A percentile compares a stretch with the other conserved stretches of the same genome.
Evolutionary conservation across 1,140 invertebrate genomes (phyloP).

Genomic region (Temnothorax curvispinosus): DNA sequence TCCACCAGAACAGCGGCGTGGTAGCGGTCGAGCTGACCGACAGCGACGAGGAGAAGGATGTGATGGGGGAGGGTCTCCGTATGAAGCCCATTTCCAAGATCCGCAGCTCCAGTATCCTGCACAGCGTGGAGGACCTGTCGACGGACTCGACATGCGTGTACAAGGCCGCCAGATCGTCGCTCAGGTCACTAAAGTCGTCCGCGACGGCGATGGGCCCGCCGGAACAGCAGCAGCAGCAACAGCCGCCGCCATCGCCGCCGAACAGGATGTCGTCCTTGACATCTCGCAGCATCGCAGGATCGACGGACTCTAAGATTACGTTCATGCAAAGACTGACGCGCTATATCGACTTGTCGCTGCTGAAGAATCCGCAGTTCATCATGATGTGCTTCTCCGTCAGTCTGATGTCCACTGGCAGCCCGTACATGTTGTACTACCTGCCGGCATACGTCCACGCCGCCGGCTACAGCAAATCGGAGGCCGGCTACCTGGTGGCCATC

Average conservation of each 20-base stretch:
- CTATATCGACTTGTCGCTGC: conserved; percentile 89
- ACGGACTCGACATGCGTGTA: conserved; percentile 91
- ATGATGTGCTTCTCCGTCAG: conserved; percentile 90
- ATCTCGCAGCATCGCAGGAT: neutral
- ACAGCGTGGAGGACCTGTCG: conserved; percentile 91
- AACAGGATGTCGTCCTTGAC: conserved; percentile 34
- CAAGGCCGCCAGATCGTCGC: conserved; percentile 87
- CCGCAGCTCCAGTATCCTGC: conserved; percentile 89
- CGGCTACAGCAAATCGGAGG: conserved; percentile 90
- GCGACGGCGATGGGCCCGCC: conserved; percentile 78
- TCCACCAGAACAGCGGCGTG: conserved; percentile 84
- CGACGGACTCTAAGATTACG: conserved; percentile 64
- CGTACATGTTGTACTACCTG: conserved; percentile 91
- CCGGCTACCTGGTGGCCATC: conserved; percentile 90
- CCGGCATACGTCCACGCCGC: conserved; percentile 90
- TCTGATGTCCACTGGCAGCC: conserved; percentile 91
- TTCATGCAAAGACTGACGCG: conserved; percentile 83
- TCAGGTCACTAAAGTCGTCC: conserved; percentile 79
- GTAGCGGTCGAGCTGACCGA: conserved; percentile 83
- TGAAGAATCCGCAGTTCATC: conserved; percentile 90
- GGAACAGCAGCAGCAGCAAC: conserved; percentile 67
- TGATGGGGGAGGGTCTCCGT: conserved; percentile 86
- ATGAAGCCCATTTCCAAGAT: conserved; percentile 88
- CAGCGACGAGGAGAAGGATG: conserved; percentile 87
- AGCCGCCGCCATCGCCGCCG: conserved; percentile 55